These are phyloP conservation scores for Lithophane socia DNA, from an alignment of 2,888 invertebrate species.

Conservation along the genomic window DNA sequence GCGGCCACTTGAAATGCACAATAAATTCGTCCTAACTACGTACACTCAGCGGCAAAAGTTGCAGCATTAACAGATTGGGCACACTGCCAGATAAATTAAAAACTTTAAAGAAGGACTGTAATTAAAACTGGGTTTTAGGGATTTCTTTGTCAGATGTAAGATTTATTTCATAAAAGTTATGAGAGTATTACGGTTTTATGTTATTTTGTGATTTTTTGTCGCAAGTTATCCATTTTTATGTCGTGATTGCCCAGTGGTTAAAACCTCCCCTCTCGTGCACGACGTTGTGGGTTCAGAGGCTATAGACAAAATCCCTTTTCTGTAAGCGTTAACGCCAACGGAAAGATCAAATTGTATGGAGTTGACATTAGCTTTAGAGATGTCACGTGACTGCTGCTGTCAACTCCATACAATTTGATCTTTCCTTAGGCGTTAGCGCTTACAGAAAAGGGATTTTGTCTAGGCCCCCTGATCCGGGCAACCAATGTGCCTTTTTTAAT, in stretches of 20 bases:
- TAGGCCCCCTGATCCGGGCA: neutral
- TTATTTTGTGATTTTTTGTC: conserved; percentile 2
- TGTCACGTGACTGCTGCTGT: too few relatives aligned
- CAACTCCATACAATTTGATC: too few relatives aligned
- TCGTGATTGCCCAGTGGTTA: neutral
- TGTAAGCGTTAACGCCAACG: too few relatives aligned
- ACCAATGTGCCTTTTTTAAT: neutral
- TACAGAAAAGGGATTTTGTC: too few relatives aligned
- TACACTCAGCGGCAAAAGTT: conserved; percentile 54
- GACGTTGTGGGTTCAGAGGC: neutral
- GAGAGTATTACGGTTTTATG: neutral
- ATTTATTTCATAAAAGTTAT: conserved; percentile 22
- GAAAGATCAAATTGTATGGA: too few relatives aligned
- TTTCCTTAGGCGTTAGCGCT: too few relatives aligned
- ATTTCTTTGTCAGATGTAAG: conserved; percentile 29
- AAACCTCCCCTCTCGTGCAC: neutral
- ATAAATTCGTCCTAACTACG: conserved; percentile 50
- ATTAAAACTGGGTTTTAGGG: conserved; percentile 48
- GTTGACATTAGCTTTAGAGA: too few relatives aligned
- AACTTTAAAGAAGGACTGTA: conserved; percentile 55
- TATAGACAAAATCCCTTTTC: too few relatives aligned
- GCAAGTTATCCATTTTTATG: neutral
- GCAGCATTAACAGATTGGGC: conserved; percentile 59
- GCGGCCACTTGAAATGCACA: conserved; percentile 46
- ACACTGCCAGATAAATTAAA: conserved; percentile 61